Base-by-base conservation (phyloP, 1,140 invertebrate genomes). In the Hestina assimilis region DNA sequence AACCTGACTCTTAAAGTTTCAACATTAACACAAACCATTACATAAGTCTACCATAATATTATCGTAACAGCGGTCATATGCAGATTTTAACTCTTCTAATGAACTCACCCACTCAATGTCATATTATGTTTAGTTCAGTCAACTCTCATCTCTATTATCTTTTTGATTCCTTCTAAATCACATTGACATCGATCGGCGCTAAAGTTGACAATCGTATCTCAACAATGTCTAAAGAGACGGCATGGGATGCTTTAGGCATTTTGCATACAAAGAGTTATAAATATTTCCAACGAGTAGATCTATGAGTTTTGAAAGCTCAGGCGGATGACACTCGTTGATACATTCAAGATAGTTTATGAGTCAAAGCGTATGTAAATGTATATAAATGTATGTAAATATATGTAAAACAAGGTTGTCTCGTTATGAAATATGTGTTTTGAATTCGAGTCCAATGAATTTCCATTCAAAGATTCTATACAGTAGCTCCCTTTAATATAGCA, bases 191-290 rank as follows among this genome's bases (percentile, higher is more conserved):
- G 29, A 8, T 35, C 28, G 47, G 33, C 52, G 46, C 43, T 75
- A 74, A 78, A 73, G 76, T 75, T 63, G 66, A 76, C 56, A 76
- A 72, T 83, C 63, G 66, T 52, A 66, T 71, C 59, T 47, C 33
- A 46, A 55, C 58, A 47, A 50, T 63, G 58, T 66, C 66, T 73
- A 72, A 66, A 74, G 40, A 70, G 63, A 68, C 69, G 72, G 63
- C 54, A 66, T 45, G 65, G 71, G 72, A 73, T 78, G 75, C 70
- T 75, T 76, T 72, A 73, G 63, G 59, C 71, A 69, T 75, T 86
- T 86, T 83, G 79, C 83, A 86, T 86, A 86, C 83, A 86, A 86
- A 86, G 83, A 74, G 69, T 77, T 83, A 86, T 86, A 86, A 86
- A 86, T 83, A 83, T 83, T 82, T 74, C 72, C 69, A 72, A 79